phyloP scores from a whole-genome alignment of 2,797 vertebrate species.

The Danionella dracula region DNA sequence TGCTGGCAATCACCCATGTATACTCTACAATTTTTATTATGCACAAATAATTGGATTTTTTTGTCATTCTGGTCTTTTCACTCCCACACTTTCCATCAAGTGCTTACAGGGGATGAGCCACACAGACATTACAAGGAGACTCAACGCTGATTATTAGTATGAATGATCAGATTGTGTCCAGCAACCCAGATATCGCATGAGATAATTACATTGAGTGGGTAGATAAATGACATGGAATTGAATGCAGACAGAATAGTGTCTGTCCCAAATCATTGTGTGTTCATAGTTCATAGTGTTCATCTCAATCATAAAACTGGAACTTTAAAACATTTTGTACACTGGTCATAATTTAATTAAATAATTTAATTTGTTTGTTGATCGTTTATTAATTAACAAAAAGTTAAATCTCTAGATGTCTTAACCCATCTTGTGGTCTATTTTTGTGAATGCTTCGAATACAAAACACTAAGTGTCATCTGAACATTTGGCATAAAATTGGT shows the following conservation, averaged over 20 bases:
- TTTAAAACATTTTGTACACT: too few species aligned
- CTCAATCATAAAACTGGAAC: too few species aligned
- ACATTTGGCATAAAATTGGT: too few species aligned
- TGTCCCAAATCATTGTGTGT: constrained; percentile 1
- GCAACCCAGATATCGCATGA: constrained; percentile 43
- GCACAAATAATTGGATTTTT: constrained; percentile 51
- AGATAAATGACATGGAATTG: constrained; percentile 37
- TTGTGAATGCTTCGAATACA: too few species aligned
- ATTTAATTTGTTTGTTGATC: too few species aligned
- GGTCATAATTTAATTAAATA: too few species aligned
- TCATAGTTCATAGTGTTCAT: neutral
- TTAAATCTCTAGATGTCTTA: too few species aligned
- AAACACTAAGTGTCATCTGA: too few species aligned
- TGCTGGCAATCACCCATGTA: constrained; percentile 4
- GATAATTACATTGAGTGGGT: constrained; percentile 48
- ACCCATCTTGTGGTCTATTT: too few species aligned
- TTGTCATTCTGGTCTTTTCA: constrained; percentile 13
- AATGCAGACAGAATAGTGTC: constrained; percentile 32
- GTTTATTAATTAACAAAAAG: too few species aligned
- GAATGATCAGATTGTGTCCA: constrained; percentile 43
- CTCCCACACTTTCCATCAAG: constrained; percentile 35
- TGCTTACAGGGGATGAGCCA: constrained; percentile 28
- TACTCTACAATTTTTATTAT: constrained; percentile 46
- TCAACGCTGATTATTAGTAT: constrained; percentile 43
- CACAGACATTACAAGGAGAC: constrained; percentile 34